These are phyloP conservation scores for Notechis scutatus DNA, from an alignment of 2,113 vertebrate species.

Conservation along the genomic window DNA sequence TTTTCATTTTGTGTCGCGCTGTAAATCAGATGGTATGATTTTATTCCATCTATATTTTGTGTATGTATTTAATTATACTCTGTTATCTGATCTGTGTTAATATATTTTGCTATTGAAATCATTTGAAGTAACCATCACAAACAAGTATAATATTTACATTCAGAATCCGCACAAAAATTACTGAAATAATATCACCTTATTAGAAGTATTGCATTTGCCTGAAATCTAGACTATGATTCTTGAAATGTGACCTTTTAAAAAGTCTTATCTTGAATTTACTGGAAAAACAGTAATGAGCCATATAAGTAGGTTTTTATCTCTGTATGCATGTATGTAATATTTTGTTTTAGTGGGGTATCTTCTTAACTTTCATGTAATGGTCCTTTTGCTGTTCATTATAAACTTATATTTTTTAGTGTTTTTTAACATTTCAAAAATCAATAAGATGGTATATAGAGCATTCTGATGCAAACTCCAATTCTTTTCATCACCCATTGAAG, in stretches of 20 bases:
- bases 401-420: not conserved
- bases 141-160: slow-evolving; percentile 18
- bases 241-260: not conserved
- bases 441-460: not conserved
- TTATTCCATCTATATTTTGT: not conserved
- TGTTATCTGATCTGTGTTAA: not conserved
- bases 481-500: not conserved
- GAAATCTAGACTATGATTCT: not conserved
- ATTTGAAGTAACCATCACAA: slow-evolving; percentile 1
- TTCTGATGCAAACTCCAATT: not conserved
- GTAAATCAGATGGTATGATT: slow-evolving; percentile 27
- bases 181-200: slow-evolving; percentile 6
- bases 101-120: slow-evolving; percentile 9
- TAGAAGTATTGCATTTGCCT: slow-evolving; percentile 9
- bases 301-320: not conserved
- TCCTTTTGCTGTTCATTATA: not conserved
- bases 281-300: not conserved
- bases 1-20: slow-evolving; percentile 31
- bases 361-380: not conserved
- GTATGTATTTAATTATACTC: slow-evolving; percentile 9
- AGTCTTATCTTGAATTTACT: not conserved
- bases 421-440: not conserved
- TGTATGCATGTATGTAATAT: not conserved
- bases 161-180: slow-evolving; percentile 19
- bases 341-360: not conserved